phyloP scores from a whole-genome alignment of 2,113 vertebrate species.

The Paradisaea rubra region DNA sequence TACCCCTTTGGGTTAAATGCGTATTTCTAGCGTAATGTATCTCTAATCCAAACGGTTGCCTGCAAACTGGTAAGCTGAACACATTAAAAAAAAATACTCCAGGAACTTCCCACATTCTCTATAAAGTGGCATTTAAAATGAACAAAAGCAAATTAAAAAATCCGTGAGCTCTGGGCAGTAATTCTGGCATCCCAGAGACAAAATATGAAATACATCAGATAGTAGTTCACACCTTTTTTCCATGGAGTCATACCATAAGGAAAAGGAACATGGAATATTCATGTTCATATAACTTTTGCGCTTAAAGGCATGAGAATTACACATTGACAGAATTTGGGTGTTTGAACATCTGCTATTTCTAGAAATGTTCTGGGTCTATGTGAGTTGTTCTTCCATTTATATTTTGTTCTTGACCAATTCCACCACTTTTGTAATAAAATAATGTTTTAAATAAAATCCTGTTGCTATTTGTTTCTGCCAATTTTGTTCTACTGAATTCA shows the following conservation, averaged over 20 bases:
- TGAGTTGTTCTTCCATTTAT: slow-evolving; percentile 2
- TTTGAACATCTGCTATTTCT: background rate
- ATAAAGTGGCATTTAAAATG: background rate
- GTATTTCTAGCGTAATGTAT: background rate
- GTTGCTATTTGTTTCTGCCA: slow-evolving; percentile 40
- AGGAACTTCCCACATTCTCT: background rate
- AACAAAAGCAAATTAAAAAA: background rate
- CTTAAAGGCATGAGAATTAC: background rate
- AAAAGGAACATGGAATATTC: background rate
- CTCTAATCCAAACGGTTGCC: background rate
- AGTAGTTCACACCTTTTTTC: background rate
- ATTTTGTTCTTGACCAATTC: slow-evolving; percentile 36
- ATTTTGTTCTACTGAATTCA: slow-evolving; percentile 54
- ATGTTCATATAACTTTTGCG: background rate
- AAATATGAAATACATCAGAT: background rate
- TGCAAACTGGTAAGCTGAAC: background rate
- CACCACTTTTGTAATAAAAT: slow-evolving; percentile 30
- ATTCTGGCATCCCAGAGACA: background rate
- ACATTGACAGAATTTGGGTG: background rate
- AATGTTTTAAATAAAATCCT: slow-evolving; percentile 41
- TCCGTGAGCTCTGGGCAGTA: fast-evolving
- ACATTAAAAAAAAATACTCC: background rate
- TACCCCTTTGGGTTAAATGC: fast-evolving
- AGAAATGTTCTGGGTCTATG: background rate
- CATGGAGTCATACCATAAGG: background rate